Conservation (phyloP, 35 echinoderm and acorn worm species). For the Acanthaster planci region DNA sequence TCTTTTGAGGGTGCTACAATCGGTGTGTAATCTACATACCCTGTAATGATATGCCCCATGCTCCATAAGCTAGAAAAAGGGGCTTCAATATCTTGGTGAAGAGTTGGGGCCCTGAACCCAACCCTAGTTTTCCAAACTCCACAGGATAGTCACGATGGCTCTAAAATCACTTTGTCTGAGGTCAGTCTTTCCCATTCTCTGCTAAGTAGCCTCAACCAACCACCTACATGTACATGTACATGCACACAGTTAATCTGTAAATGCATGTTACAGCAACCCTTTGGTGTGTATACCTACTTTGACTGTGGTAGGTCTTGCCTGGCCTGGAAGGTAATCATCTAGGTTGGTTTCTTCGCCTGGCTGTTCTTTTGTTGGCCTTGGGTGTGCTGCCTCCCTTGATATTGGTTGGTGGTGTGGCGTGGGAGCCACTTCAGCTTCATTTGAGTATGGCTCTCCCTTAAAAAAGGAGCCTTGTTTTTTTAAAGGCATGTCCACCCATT, state of each 20-base stretch:
- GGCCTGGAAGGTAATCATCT: too few species aligned
- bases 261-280: too few species aligned
- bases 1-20: constrained; percentile 30
- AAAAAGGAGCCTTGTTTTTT: neutral
- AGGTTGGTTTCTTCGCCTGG: too few species aligned
- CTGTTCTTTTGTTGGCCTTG: too few species aligned
- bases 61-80: constrained; percentile 13
- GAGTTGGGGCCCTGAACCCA: constrained; percentile 48
- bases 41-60: constrained; percentile 13
- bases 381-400: too few species aligned
- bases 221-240: constrained; percentile 35
- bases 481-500: neutral
- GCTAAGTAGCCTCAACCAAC: constrained; percentile 48
- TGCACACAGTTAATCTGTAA: too few species aligned
- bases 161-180: constrained; percentile 51
- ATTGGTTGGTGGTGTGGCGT: too few species aligned
- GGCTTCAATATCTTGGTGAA: constrained; percentile 79
- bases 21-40: constrained; percentile 44
- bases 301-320: too few species aligned
- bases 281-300: too few species aligned
- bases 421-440: too few species aligned
- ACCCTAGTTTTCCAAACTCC: constrained; percentile 36
- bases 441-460: too few species aligned
- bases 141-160: constrained; percentile 53
- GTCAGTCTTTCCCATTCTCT: constrained; percentile 58